Evolutionary conservation across 35 echinoderm and acorn worm species (phyloP), one percentile per base, ranked within the genome.

Genomic region (Apostichopus californicus): DNA sequence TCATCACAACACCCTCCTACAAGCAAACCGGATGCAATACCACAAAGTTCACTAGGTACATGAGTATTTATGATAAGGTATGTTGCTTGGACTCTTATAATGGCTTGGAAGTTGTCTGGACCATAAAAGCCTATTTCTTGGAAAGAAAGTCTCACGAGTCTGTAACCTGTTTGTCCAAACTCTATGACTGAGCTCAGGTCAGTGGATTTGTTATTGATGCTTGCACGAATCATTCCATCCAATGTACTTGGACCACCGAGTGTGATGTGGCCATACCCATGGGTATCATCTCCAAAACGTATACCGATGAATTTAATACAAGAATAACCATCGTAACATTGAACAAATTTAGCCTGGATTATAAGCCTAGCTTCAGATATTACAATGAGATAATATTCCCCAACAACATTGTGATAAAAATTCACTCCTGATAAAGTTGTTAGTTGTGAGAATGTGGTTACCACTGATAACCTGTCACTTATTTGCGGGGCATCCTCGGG

Each of bases 271-370:
- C 58, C 92, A 92, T 91, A 94, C 5, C 96, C 96, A 92, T 77
- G 18, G 53, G 15, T 63, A 10, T 55, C 17, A 77, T 93, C 89
- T 55, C 96, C 96, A 93, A 93, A 98, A 79, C 92, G 79, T 9
- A 98, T 79, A 12, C 94, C 94, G 78, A 98, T 20, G 53, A 95
- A 80, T 79, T 93, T 95, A 22, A 98, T 95, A 77, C 96, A 98
- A 24, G 93, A 95, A 85, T 93, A 90, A 26, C 78, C 25, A 1
- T 78, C 89, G 91, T 93, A 93, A 55, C 96, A 98, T 11, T 28
- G 66, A 17, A 98, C 92, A 95, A 85, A 98, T 66, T 98, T 93
- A 11, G 93, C 96, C 79, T 98, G 96, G 58, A 98, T 84, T 22
- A 95, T 77, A 17, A 98, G 77, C 78, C 55, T 83, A 18, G 56